Percentiles rank a stretch among this genome's conserved stretches.
Evolutionary conservation across 2,888 invertebrate species (phyloP).

Genomic region (Melieria omissa): DNA sequence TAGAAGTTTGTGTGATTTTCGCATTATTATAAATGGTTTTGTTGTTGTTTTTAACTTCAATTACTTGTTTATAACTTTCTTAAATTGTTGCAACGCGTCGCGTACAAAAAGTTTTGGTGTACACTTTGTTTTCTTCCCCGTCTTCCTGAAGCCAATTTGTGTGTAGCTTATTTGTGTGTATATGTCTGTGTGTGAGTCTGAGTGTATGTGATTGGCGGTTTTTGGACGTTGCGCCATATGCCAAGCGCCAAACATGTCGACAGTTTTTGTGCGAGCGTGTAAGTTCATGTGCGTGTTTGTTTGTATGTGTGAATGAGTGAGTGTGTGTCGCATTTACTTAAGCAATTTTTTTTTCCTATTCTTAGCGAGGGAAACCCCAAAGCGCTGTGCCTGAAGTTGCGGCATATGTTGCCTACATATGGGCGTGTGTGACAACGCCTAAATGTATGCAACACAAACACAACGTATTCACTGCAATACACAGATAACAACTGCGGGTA

Average conservation of each 20-base stretch:
- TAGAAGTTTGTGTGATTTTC: background rate
- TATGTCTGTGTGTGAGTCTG: conserved; percentile 12
- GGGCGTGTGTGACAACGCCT: too few species aligned
- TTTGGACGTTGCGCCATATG: conserved; percentile 25
- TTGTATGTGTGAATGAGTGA: conserved; percentile 15
- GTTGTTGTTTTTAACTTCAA: conserved; percentile 33
- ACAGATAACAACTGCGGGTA: too few species aligned
- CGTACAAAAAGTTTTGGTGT: conserved; percentile 5
- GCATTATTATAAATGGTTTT: background rate
- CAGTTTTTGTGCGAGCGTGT: conserved; percentile 40
- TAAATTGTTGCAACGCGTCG: conserved; percentile 18
- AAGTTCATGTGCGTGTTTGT: conserved; percentile 20
- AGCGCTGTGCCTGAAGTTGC: too few species aligned
- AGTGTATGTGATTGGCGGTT: conserved; percentile 12
- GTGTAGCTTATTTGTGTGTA: conserved; percentile 10
- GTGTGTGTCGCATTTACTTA: conserved; percentile 1
- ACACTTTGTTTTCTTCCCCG: background rate
- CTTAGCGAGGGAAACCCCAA: too few species aligned
- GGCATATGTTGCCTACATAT: too few species aligned
- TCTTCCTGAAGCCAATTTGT: background rate
- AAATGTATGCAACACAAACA: too few species aligned
- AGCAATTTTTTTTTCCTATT: too few species aligned
- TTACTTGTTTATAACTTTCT: conserved; percentile 39
- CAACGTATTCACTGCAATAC: too few species aligned
- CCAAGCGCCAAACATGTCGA: background rate